Evolutionary conservation across 2,888 invertebrate species (phyloP).

Genomic region (Diplazon laetatorius): DNA sequence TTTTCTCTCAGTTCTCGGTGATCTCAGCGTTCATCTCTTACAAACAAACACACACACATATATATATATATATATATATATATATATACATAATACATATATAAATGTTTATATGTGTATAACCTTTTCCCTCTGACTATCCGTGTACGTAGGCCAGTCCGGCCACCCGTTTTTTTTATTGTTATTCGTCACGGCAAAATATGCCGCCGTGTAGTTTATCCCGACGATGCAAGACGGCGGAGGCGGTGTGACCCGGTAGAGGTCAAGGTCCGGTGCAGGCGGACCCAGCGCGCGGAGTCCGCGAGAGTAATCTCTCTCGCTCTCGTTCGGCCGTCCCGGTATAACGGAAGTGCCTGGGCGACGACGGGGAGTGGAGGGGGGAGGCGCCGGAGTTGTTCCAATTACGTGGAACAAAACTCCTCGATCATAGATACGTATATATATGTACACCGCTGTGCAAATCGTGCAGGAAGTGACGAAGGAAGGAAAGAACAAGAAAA

Average conservation of each 20-base stretch:
- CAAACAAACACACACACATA: neutral
- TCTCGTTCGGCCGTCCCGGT: constrained; percentile 51
- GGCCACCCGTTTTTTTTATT: too few species aligned
- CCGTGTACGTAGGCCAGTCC: neutral
- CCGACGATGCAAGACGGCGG: constrained; percentile 49
- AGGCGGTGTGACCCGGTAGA: constrained; percentile 67
- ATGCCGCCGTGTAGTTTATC: constrained; percentile 34
- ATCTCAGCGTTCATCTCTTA: neutral
- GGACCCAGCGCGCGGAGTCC: constrained; percentile 46
- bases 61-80: neutral
- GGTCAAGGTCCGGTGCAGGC: constrained; percentile 62
- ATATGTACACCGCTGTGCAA: neutral
- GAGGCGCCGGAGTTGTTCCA: constrained; percentile 6
- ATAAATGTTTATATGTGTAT: neutral
- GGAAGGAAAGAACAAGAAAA: too few species aligned
- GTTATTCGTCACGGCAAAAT: constrained; percentile 12
- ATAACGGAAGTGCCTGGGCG: constrained; percentile 40
- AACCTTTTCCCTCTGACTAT: constrained; percentile 14
- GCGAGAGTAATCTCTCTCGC: constrained; percentile 40
- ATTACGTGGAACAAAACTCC: constrained; percentile 15
- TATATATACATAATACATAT: too few species aligned
- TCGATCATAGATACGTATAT: neutral
- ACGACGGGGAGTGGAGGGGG: too few species aligned
- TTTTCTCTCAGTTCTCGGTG: neutral
- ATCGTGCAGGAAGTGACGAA: constrained; percentile 71